These are phyloP conservation scores for Coleophora flavipennella DNA, from an alignment of 2,888 invertebrate genomes.

Conservation along the genomic window DNA sequence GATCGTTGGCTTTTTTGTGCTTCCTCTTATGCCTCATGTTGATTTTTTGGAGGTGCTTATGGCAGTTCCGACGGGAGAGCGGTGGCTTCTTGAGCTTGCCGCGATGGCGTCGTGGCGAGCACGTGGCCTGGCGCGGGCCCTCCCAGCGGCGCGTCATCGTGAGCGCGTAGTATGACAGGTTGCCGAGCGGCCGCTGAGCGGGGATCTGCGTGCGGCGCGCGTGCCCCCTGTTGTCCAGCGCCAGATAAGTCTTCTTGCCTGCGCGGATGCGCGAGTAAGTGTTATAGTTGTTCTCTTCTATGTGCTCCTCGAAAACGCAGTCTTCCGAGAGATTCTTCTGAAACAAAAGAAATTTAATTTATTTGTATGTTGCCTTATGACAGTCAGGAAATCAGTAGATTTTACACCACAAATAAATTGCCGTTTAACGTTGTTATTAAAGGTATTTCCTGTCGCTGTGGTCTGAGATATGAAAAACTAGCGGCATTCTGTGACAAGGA, in stretches of 20 bases:
- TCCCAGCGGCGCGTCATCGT: conserved; percentile 64
- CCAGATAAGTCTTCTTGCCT: conserved; percentile 81
- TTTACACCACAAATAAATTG: too few species aligned
- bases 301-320: conserved; percentile 90
- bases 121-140: conserved; percentile 44
- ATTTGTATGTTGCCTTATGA: too few species aligned
- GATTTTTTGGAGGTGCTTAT: conserved; percentile 61
- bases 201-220: conserved; percentile 82
- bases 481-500: too few species aligned
- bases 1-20: conserved; percentile 63
- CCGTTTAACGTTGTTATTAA: too few species aligned
- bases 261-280: conserved; percentile 82
- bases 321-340: conserved; percentile 89
- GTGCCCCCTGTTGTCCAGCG: conserved; percentile 81
- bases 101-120: conserved; percentile 52
- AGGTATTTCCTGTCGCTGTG: too few species aligned
- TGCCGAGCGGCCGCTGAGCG: conserved; percentile 77
- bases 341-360: conserved; percentile 62
- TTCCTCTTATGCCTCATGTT: conserved; percentile 58
- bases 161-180: conserved; percentile 81
- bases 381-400: too few species aligned
- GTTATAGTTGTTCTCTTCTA: conserved; percentile 89
- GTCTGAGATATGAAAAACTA: too few species aligned
- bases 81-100: conserved; percentile 59
- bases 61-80: conserved; percentile 57